Base-by-base conservation (phyloP, 2,888 invertebrate genomes). In the Unio pictorum region DNA sequence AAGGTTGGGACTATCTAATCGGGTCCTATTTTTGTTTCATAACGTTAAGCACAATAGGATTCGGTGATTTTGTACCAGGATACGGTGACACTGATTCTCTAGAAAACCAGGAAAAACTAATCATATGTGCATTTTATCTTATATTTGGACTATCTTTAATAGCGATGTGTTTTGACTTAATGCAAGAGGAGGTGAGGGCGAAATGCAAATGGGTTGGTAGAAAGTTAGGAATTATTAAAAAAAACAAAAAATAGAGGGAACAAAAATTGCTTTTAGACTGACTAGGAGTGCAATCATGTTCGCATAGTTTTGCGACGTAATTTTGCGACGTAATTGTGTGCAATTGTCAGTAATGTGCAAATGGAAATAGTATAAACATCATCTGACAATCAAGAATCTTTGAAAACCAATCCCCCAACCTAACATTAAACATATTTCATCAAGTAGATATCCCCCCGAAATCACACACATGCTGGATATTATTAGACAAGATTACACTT, bases 1-100 rank as follows among this genome's bases (percentile, higher is more conserved):
- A 99, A 72, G 74, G 81, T 59, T 99, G 98, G 98, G 94, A 94
- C 83, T 94, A 95, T 88, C 92, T 99, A 75, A 97, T 98, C 84
- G 97, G 97, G 67, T 90, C 91, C 65, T 91, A 91, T 78, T 91
- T 91, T 84, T 90, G 90, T 71, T 91, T 91, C 78, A 87, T 91
- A 76, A 91, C 91, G 4, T 80, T 91, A 57, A 88, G 89, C 68
- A 91, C 91, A 54, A 89, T 91, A 23, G 91, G 91, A 0, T 90
- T 90, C 74, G 91, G 91, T 2, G 91, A 91, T 76, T 88, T 86
- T 69, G 90, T 90, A 3, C 90, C 91, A 4, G 88, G 90, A 64
- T 61, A 72, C 63, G 23, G 70, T 69, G 3, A 82, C 85, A 69
- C 81, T 26, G 84, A 85, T 57, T 81, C 84, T 6, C 74, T 76